phyloP scores from a whole-genome alignment of 2,797 vertebrate species.

The Sandelia bainsii region DNA sequence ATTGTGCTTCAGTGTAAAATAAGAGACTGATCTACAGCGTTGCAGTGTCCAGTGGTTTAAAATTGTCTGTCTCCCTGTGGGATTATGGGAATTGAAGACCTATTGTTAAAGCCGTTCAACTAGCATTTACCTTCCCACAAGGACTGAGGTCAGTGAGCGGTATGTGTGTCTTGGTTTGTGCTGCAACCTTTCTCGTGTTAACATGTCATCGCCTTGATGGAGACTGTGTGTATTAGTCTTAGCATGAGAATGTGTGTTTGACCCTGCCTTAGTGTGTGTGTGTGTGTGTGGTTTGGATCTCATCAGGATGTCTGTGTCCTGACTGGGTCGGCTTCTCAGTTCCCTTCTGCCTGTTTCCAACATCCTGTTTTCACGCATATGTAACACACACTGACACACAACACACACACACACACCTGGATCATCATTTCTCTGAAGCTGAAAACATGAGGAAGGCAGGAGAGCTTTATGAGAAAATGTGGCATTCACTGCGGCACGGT shows the following conservation, averaged over 20 bases:
- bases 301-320: conserved; percentile 75
- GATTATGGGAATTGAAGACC: conserved; percentile 66
- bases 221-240: conserved; percentile 16
- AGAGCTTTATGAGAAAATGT: too few species aligned
- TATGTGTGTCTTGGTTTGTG: neutral
- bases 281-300: conserved; percentile 21
- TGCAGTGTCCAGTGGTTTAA: neutral
- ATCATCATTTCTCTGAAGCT: conserved; percentile 1
- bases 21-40: conserved; percentile 10
- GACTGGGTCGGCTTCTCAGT: conserved; percentile 62
- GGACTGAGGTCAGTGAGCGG: conserved; percentile 19
- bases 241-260: conserved; percentile 7
- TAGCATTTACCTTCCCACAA: conserved; percentile 11
- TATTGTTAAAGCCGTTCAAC: conserved; percentile 41
- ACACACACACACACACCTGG: conserved; percentile 47
- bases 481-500: too few species aligned
- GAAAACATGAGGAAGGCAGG: neutral
- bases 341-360: conserved; percentile 40
- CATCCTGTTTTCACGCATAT: conserved; percentile 70
- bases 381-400: conserved; percentile 13
- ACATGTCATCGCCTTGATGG: conserved; percentile 28
- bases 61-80: conserved; percentile 24
- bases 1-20: conserved; percentile 18
- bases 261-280: neutral
- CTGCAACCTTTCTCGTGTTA: conserved; percentile 13